Evolutionary conservation across 2,888 invertebrate genomes (phyloP).

Genomic region (Hydropsyche betteni): DNA sequence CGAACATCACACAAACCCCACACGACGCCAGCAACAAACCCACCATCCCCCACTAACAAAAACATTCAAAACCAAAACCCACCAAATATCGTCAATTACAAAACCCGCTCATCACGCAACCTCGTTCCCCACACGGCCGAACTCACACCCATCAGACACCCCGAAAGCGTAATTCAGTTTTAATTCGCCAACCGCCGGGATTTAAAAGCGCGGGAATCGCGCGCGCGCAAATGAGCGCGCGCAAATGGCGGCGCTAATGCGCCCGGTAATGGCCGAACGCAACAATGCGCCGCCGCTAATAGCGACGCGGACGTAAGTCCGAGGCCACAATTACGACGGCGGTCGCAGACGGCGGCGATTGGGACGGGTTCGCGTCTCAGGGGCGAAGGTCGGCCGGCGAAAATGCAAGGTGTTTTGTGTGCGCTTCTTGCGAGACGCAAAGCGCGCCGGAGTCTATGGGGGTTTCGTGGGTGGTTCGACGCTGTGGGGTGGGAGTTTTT

Average conservation of each 20-base stretch:
- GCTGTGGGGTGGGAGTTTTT: background rate
- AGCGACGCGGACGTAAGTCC: background rate
- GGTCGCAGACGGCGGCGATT: background rate
- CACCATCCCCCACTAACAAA: too few species aligned
- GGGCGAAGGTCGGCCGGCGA: constrained; percentile 3
- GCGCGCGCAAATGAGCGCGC: constrained; percentile 5
- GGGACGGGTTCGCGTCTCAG: background rate
- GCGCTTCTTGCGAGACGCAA: too few species aligned
- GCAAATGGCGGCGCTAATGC: constrained; percentile 20
- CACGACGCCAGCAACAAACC: too few species aligned
- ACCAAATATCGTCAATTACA: too few species aligned
- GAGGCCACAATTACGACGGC: background rate
- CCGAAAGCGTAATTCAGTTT: too few species aligned
- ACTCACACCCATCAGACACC: too few species aligned
- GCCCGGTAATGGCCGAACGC: background rate
- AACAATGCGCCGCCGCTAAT: background rate
- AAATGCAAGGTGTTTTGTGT: constrained; percentile 1
- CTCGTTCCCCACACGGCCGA: too few species aligned
- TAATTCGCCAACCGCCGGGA: too few species aligned
- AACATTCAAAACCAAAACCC: too few species aligned
- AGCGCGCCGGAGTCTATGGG: too few species aligned
- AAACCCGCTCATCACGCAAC: too few species aligned
- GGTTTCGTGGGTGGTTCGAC: background rate
- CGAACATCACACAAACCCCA: too few species aligned
- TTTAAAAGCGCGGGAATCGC: background rate